These are phyloP conservation scores for Tyrophagus putrescentiae DNA, from an alignment of 1,140 invertebrate genomes.

Conservation along the genomic window DNA sequence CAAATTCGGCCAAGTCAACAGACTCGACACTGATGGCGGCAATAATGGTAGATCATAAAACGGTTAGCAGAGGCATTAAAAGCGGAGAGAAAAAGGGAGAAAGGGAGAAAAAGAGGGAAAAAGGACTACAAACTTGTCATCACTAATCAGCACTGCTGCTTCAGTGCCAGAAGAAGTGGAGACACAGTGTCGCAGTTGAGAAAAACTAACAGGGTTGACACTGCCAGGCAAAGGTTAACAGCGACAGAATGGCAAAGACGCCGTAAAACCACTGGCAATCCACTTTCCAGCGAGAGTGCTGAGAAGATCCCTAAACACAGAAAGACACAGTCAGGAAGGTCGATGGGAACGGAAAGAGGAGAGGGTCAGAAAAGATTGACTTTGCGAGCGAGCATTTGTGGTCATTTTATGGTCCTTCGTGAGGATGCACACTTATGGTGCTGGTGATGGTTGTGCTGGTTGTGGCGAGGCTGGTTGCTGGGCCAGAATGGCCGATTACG, in stretches of 20 bases:
- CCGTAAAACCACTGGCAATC: too few species aligned
- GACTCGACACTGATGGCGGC: neutral
- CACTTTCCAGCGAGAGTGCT: too few species aligned
- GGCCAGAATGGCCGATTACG: neutral
- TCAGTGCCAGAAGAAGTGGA: neutral
- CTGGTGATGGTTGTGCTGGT: neutral
- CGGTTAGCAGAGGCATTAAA: neutral
- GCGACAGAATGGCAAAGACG: too few species aligned
- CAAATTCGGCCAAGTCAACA: neutral
- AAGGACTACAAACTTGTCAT: neutral
- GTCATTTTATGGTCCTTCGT: slow-evolving; percentile 16
- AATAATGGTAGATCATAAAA: slow-evolving; percentile 9
- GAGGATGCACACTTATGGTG: neutral
- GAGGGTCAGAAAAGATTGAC: neutral
- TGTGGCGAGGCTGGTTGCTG: neutral
- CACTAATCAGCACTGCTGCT: neutral
- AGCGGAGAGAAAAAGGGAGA: too few species aligned
- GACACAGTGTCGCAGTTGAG: neutral
- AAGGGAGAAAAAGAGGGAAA: too few species aligned
- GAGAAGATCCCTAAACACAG: too few species aligned
- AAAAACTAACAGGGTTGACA: too few species aligned
- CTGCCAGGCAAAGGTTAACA: too few species aligned
- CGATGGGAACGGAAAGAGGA: neutral
- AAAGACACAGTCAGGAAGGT: too few species aligned
- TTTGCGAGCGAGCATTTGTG: slow-evolving; percentile 6